Conservation (phyloP, 2,888 invertebrate genomes). For the Tribolium freemani region DNA sequence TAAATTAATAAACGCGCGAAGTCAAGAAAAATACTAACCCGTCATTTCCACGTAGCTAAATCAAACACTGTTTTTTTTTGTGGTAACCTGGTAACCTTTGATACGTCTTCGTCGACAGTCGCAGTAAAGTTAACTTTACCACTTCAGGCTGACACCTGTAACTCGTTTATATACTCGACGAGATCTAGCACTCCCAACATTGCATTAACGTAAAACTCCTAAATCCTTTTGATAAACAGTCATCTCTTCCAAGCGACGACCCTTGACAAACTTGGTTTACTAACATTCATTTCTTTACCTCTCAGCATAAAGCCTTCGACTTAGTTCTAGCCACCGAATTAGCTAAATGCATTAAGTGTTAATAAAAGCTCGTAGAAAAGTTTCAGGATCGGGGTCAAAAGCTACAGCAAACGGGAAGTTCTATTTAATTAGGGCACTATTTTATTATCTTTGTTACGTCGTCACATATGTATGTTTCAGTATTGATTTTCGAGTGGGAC, state of each 20-base stretch:
- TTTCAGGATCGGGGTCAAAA: too few relatives aligned
- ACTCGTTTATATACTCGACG: slow-evolving; percentile 10
- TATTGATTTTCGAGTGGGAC: too few relatives aligned
- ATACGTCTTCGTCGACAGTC: too few relatives aligned
- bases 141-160: slow-evolving; percentile 15
- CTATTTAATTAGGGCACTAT: background rate
- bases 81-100: too few relatives aligned
- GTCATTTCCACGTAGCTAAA: background rate
- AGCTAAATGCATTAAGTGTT: background rate
- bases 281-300: background rate
- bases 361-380: background rate
- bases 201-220: slow-evolving; percentile 23
- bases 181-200: background rate
- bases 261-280: slow-evolving; percentile 18
- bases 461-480: too few relatives aligned
- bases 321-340: background rate
- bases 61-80: background rate
- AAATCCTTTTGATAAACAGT: slow-evolving; percentile 25
- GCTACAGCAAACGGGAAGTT: background rate
- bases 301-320: background rate
- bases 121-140: background rate
- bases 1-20: background rate
- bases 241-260: slow-evolving; percentile 7
- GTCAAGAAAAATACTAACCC: background rate
- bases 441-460: background rate